phyloP scores from a whole-genome alignment of 2,888 invertebrate species.

The Rapana venosa region DNA sequence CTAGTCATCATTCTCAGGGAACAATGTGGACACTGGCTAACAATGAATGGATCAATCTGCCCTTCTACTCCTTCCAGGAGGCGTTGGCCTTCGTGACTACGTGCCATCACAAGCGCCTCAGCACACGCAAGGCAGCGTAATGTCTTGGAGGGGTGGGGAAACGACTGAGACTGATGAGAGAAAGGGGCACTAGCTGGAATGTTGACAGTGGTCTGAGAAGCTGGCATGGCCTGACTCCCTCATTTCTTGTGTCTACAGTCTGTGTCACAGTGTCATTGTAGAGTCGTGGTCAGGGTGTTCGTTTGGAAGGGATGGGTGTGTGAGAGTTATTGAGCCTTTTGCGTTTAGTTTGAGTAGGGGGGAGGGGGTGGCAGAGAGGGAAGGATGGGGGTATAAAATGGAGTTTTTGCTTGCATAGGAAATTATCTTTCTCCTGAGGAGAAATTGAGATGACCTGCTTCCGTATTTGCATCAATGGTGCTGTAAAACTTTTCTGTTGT shows the following conservation, averaged over 20 bases:
- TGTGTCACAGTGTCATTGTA: not conserved
- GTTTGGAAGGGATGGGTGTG: not conserved
- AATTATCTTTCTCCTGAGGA: no score
- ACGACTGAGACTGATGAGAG: not conserved
- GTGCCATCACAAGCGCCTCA: constrained; percentile 34
- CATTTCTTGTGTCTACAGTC: not conserved
- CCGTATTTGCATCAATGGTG: no score
- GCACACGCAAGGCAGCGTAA: not conserved
- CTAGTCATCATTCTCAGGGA: constrained; percentile 13
- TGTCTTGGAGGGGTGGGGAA: not conserved
- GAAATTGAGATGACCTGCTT: no score
- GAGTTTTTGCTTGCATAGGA: no score
- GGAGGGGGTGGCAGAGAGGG: not conserved
- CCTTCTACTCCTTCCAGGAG: constrained; percentile 6
- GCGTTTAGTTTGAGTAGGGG: not conserved
- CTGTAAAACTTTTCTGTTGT: no score
- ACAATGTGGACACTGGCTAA: not conserved
- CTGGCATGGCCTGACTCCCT: not conserved
- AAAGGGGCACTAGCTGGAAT: not conserved
- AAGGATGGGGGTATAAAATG: not conserved
- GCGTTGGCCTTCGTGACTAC: constrained; percentile 26
- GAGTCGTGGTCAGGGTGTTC: not conserved
- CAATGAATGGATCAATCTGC: not conserved
- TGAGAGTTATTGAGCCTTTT: no score
- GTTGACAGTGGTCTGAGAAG: not conserved